Evolutionary conservation across 2,888 invertebrate species (phyloP), one percentile per base, ranked within the genome.

Genomic region (Synanthedon myopaeformis): DNA sequence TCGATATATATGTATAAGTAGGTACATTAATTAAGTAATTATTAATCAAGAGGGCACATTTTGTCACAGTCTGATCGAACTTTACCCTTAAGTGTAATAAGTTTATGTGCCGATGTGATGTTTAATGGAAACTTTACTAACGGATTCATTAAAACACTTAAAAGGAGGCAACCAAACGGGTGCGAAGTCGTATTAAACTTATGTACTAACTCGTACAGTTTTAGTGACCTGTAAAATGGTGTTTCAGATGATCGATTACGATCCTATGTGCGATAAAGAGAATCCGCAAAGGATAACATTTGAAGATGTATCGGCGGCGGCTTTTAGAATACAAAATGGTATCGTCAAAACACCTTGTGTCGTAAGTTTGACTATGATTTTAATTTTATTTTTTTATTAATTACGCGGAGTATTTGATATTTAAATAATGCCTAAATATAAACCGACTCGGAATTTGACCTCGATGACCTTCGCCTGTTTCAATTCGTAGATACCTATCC

Each of bases 231-330:
- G 54, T 57, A 68, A 57, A 50, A 86, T 84, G 86, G 81, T 82
- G 55, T 83, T 83, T 55, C 85, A 86, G 85, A 79, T 80, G 56
- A 58, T 82, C 52, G 85, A 86, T 59, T 85, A 63, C 55, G 88
- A 88, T 62, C 86, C 87, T 14, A 87, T 86, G 86, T 95, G 95
- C 68, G 89, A 92, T 70, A 91, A 92, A 49, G 89, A 90, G 28
- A 87, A 90, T 57, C 96, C 96, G 0, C 89, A 90, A 53, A 89
- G 82, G 62, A 90, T 97, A 52, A 89, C 90, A 3, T 96, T 96
- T 72, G 93, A 95, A 72, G 96, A 97, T 74, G 92, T 97, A 42
- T 95, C 95, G 12, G 94, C 95, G 0, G 98, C 98, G 0, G 94
- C 96, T 0, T 97, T 92, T 76, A 92, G 94, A 73, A 96, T 98